Percentiles rank a stretch among this genome's conserved stretches.
Evolutionary conservation across 2,888 invertebrate genomes (phyloP).

Genomic region (Conomelus anceps): DNA sequence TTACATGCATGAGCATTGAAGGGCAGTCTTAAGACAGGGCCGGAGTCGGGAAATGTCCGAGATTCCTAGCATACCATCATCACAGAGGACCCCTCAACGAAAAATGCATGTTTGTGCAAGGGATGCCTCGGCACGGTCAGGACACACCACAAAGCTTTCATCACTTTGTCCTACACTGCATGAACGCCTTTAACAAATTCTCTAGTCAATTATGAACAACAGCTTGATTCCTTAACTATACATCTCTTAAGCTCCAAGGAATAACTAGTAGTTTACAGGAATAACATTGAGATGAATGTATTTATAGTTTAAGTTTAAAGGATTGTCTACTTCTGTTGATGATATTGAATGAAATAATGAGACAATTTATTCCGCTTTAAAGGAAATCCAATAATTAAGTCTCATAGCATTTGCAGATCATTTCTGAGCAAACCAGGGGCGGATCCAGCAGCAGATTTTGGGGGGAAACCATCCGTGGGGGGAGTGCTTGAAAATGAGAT

Average conservation of each 20-base stretch:
- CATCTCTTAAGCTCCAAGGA: neutral
- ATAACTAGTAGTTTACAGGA: no score
- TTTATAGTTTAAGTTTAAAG: no score
- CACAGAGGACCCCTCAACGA: neutral
- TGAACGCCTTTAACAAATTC: neutral
- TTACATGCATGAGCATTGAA: neutral
- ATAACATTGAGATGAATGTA: no score
- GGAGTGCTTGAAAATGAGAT: no score
- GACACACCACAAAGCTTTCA: neutral
- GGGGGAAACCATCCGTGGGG: no score
- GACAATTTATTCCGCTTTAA: no score
- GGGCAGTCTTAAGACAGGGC: neutral
- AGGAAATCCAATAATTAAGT: no score
- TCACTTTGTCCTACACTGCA: neutral
- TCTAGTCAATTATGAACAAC: neutral
- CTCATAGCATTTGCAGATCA: no score
- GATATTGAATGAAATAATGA: no score
- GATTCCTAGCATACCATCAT: neutral
- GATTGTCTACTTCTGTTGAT: no score
- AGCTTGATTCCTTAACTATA: neutral
- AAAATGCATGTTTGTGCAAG: neutral
- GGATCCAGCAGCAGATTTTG: no score
- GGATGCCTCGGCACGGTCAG: neutral
- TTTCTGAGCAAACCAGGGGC: no score
- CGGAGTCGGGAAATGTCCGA: neutral